These are phyloP conservation scores for Gambusia affinis DNA, from an alignment of 2,113 vertebrate genomes.

Conservation along the genomic window DNA sequence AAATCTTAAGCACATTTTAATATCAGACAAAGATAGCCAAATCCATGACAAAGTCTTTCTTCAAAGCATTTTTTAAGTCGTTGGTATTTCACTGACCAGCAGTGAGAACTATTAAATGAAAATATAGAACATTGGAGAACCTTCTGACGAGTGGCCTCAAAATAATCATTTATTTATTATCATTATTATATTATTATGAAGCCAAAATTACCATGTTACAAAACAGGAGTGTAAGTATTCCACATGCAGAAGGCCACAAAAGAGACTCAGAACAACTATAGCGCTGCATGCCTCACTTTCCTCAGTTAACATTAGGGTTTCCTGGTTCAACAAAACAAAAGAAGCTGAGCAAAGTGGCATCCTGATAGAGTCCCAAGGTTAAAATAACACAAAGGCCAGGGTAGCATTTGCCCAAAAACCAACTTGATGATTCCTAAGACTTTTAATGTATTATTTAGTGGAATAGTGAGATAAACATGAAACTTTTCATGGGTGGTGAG, in stretches of 20 bases:
- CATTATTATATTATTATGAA: too few relatives aligned
- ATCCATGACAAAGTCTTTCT: not conserved
- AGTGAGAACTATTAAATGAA: not conserved
- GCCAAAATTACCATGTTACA: too few relatives aligned
- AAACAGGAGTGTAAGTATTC: too few relatives aligned
- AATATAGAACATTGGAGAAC: not conserved
- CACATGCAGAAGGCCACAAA: not conserved
- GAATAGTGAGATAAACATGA: not conserved
- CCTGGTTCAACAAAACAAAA: not conserved
- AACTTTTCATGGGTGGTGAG: not conserved
- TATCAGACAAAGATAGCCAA: not conserved
- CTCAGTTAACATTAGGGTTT: not conserved
- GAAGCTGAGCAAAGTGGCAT: not conserved
- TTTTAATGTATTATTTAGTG: not conserved
- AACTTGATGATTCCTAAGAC: not conserved
- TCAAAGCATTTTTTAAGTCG: not conserved
- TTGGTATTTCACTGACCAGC: not conserved
- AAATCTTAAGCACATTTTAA: not conserved
- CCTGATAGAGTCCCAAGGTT: too few relatives aligned
- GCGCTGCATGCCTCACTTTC: not conserved
- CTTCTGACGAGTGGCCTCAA: too few relatives aligned
- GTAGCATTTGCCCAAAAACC: not conserved
- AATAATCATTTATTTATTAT: too few relatives aligned
- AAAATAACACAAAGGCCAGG: too few relatives aligned
- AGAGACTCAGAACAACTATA: not conserved